Conservation (phyloP, 2,797 vertebrate species). For the Crenichthys baileyi region DNA sequence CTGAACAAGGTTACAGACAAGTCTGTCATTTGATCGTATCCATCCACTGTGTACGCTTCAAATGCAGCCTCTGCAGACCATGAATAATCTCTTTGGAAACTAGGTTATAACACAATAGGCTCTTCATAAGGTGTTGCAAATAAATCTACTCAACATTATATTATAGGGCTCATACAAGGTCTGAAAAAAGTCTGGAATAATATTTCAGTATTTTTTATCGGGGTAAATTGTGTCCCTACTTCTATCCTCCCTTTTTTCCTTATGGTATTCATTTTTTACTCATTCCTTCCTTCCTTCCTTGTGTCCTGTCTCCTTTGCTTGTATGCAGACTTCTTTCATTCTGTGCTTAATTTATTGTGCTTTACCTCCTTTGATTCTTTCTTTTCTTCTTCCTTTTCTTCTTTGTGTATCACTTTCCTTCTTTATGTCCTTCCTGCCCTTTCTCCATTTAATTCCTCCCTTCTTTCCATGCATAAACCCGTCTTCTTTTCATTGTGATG, state of each 20-base stretch:
- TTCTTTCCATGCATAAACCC: too few relatives aligned
- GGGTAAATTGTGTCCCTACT: neutral
- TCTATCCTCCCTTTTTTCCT: too few relatives aligned
- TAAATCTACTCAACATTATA: neutral
- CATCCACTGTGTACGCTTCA: conserved; percentile 64
- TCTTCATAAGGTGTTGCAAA: conserved; percentile 60
- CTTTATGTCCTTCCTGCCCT: neutral
- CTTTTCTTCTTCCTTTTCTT: neutral
- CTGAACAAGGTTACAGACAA: conserved; percentile 59
- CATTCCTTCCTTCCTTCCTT: neutral
- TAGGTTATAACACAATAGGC: conserved; percentile 76
- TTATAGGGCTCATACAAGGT: neutral
- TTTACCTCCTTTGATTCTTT: neutral
- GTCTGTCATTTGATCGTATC: conserved; percentile 75
- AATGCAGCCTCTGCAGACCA: conserved; percentile 63
- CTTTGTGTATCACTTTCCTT: neutral
- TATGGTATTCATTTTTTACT: neutral
- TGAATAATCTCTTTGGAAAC: conserved; percentile 75
- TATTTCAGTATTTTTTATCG: neutral
- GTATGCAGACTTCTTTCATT: too few relatives aligned
- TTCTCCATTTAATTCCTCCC: neutral
- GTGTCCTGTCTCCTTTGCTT: neutral
- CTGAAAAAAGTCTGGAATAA: neutral
- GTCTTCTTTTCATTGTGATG: too few relatives aligned
- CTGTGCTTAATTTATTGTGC: too few relatives aligned